phyloP scores from a whole-genome alignment of 2,888 invertebrate genomes.

The Heliconius ethilla region DNA sequence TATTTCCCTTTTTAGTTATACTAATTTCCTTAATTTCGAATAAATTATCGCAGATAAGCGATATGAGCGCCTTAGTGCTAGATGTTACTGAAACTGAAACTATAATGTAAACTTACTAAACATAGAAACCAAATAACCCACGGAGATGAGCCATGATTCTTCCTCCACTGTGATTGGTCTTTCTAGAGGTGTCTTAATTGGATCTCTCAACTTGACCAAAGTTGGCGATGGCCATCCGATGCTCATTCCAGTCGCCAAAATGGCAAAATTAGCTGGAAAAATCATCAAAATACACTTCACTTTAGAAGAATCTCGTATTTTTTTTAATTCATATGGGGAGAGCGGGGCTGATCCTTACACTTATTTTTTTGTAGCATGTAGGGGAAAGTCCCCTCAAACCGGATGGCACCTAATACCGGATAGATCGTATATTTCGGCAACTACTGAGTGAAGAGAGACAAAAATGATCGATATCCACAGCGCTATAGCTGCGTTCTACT shows the following conservation, averaged over 20 bases:
- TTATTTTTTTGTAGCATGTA: too few species aligned
- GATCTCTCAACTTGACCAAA: conserved; percentile 59
- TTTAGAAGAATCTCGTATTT: neutral
- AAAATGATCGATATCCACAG: too few species aligned
- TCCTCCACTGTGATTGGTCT: conserved; percentile 57
- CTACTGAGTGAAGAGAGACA: too few species aligned
- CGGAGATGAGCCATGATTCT: conserved; percentile 66
- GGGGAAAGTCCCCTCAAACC: too few species aligned
- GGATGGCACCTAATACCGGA: too few species aligned
- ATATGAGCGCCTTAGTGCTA: neutral
- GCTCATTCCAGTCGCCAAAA: conserved; percentile 57
- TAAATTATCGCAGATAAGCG: neutral
- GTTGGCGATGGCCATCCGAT: conserved; percentile 64
- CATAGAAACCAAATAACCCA: conserved; percentile 53
- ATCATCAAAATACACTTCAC: neutral
- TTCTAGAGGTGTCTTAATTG: conserved; percentile 51
- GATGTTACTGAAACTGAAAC: too few species aligned
- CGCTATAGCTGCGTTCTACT: too few species aligned
- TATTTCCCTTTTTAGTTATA: too few species aligned
- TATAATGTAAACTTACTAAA: conserved; percentile 48
- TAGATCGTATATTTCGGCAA: too few species aligned
- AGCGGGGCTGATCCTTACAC: too few species aligned
- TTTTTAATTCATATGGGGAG: too few species aligned
- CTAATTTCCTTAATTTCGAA: neutral
- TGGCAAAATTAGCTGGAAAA: conserved; percentile 59